Percentiles rank a stretch among this genome's conserved stretches.
phyloP scores from a whole-genome alignment of 1,140 invertebrate species.

The Caenorhabditis briggsae region DNA sequence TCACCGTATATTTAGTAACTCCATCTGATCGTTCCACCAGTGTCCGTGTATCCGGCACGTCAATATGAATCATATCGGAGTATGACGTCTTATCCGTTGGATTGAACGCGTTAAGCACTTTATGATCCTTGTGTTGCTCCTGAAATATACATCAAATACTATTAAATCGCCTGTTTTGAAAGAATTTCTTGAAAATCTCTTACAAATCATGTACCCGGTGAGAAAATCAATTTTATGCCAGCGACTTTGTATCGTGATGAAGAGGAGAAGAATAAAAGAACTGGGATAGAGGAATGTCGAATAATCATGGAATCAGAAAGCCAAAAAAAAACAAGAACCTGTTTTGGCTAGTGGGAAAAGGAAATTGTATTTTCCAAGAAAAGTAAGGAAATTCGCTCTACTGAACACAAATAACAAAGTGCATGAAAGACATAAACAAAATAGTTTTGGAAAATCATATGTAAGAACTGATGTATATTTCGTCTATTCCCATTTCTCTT shows the following conservation, averaged over 20 bases:
- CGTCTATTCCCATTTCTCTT: background rate
- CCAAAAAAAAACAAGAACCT: slow-evolving; percentile 31
- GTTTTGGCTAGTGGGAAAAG: background rate
- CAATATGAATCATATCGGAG: slow-evolving; percentile 63
- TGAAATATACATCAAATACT: too few species aligned
- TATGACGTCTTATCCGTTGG: slow-evolving; percentile 39
- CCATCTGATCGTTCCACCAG: slow-evolving; percentile 59
- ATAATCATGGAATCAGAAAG: slow-evolving; percentile 48
- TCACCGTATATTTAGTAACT: slow-evolving; percentile 61
- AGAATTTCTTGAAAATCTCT: too few species aligned
- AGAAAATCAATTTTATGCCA: background rate
- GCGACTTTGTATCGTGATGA: background rate
- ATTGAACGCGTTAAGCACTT: slow-evolving; percentile 26
- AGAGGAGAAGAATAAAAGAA: background rate
- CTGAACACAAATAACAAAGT: background rate
- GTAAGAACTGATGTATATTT: background rate
- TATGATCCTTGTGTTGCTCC: slow-evolving; percentile 36
- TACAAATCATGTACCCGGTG: background rate
- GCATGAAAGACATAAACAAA: background rate
- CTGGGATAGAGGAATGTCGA: background rate
- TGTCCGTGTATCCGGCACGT: slow-evolving; percentile 55
- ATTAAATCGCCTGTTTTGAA: too few species aligned
- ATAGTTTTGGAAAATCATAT: background rate
- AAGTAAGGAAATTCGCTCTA: slow-evolving; percentile 6
- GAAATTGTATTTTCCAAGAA: background rate